These are phyloP conservation scores for Molanna angustata DNA, from an alignment of 2,888 invertebrate species.

Conservation along the genomic window DNA sequence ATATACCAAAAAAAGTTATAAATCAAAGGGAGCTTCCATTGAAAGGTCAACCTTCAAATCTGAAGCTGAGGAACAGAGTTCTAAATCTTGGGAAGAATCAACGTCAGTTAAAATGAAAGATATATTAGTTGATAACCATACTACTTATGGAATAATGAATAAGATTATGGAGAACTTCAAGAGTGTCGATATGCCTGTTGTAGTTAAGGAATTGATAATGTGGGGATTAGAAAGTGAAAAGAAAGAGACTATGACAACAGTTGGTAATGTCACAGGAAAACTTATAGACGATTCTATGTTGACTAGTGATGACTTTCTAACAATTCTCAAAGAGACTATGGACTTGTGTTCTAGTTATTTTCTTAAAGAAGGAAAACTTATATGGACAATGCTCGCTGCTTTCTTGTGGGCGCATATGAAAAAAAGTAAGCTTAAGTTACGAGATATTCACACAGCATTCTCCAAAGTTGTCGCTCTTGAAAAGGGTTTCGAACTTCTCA, in stretches of 20 bases:
- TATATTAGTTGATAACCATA: constrained; percentile 10
- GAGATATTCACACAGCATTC: constrained; percentile 22
- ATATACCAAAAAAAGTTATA: constrained; percentile 37
- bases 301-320: constrained; percentile 15
- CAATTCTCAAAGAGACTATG: constrained; percentile 18
- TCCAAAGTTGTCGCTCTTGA: constrained; percentile 20
- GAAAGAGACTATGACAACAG: constrained; percentile 11
- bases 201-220: constrained; percentile 19
- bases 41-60: constrained; percentile 52
- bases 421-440: constrained; percentile 13
- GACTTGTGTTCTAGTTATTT: constrained; percentile 14
- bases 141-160: constrained; percentile 18
- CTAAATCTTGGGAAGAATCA: neutral
- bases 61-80: constrained; percentile 7
- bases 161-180: constrained; percentile 14
- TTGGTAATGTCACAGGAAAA: constrained; percentile 23
- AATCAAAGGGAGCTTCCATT: constrained; percentile 51
- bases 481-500: constrained; percentile 25
- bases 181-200: constrained; percentile 15
- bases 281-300: constrained; percentile 20
- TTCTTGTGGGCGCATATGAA: constrained; percentile 26
- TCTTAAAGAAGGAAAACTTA: constrained; percentile 10
- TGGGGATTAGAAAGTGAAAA: constrained; percentile 20
- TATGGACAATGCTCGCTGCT: constrained; percentile 19
- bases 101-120: constrained; percentile 11